Percentiles rank a stretch among this genome's conserved stretches.
These are phyloP conservation scores for Gambusia affinis DNA, from an alignment of 2,113 vertebrate genomes.

Conservation along the genomic window DNA sequence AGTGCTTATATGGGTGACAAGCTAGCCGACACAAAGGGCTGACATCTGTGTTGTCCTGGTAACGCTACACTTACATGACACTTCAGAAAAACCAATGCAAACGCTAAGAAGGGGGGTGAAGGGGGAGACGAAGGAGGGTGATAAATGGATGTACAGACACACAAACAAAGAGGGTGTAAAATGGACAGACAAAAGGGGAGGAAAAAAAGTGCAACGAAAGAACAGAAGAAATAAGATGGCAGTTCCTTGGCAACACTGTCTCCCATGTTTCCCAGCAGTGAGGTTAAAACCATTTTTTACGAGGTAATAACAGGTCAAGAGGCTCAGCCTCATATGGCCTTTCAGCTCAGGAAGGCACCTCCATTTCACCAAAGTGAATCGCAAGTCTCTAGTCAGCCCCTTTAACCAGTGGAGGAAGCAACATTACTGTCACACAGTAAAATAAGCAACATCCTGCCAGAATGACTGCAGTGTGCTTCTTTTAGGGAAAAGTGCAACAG, in stretches of 20 bases:
- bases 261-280: constrained; percentile 64
- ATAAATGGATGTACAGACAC: constrained; percentile 16
- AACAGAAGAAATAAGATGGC: constrained; percentile 42
- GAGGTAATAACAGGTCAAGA: constrained; percentile 68
- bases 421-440: constrained; percentile 35
- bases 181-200: constrained; percentile 19
- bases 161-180: constrained; percentile 33
- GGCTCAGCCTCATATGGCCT: constrained; percentile 48
- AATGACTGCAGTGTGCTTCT: constrained; percentile 19
- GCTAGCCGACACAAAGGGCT: constrained; percentile 43
- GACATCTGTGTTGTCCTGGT: constrained; percentile 43
- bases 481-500: constrained; percentile 7
- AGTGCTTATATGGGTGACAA: constrained; percentile 43
- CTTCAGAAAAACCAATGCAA: constrained; percentile 55
- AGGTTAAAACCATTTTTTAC: constrained; percentile 55
- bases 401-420: constrained; percentile 50
- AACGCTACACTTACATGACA: constrained; percentile 47
- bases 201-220: constrained; percentile 15
- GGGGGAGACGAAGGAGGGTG: no score
- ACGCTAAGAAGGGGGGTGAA: constrained; percentile 5
- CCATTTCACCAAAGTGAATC: constrained; percentile 51
- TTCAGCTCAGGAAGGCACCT: constrained; percentile 39
- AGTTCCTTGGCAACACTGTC: constrained; percentile 57
- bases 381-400: constrained; percentile 42
- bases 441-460: constrained; percentile 24